Base-by-base conservation (phyloP, 1,140 invertebrate genomes). In the Rhopalosiphum padi region DNA sequence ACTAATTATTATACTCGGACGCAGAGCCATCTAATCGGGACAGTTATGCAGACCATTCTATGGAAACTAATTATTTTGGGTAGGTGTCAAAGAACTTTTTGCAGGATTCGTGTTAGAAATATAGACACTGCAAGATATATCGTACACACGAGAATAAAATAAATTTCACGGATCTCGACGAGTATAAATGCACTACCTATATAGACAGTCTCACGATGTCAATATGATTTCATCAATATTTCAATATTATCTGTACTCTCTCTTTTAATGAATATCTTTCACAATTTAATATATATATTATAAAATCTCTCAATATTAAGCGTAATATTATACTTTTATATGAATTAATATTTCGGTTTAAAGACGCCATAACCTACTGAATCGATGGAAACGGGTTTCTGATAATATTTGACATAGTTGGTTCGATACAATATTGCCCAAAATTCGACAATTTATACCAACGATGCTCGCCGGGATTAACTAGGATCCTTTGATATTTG, bases 61-160 rank as follows among this genome's bases (percentile, higher is more conserved):
- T 35, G 87, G 87, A 53, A 53, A 89, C 87, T 89, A 89, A 89
- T 89, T 89, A 89, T 89, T 89, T 89, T 89, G 48, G n/a, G 35
- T 8, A 89, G 87, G 48, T 37, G 87, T 53, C 86, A 89, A 89
- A 53, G 48, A 51, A 53, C 87, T 51, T 53, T 51, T 89, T 22
- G 60, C 60, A 77, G 15, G 60, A 77, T 15, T 77, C n/a, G 60
- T 7, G 60, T 15, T 77, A 77, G 15, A 77, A 77, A 35, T 77
- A n/a, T 21, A 77, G 60, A 77, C 5, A 77, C 15, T 0, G 60
- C 4, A 68, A 68, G 30, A 68, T 8, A 68, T 1, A 68, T n/a
- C 2, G 60, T 18, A 18, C 30, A 77, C 60, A 11, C 7, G 60
- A 77, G 30, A 77, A n/a, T n/a, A 77, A n/a, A 15, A 77, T 18